Evolutionary conservation across 2,888 invertebrate genomes (phyloP).

Genomic region (Stictocephala bisonia): DNA sequence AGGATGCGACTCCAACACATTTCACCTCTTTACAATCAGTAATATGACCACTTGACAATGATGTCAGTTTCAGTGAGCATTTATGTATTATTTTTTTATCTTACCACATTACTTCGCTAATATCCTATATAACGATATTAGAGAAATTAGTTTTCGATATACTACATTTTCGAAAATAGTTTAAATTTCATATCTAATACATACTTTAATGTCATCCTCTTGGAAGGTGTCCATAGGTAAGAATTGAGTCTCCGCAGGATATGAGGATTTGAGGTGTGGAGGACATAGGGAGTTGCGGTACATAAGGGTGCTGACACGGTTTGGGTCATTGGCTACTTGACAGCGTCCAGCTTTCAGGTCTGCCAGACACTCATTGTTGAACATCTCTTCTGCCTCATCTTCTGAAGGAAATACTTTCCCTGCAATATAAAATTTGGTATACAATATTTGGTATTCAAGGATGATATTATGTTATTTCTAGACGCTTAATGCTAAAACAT

Average conservation of each 20-base stretch:
- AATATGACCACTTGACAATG: too few species aligned
- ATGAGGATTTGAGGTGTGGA: conserved; percentile 87
- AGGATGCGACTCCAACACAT: too few species aligned
- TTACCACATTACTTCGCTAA: too few species aligned
- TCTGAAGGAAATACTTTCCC: conserved; percentile 68
- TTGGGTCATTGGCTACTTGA: conserved; percentile 57
- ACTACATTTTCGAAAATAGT: conserved; percentile 32
- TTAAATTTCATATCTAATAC: background rate
- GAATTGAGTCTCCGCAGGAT: conserved; percentile 84
- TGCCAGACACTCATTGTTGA: conserved; percentile 81
- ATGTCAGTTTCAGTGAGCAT: too few species aligned
- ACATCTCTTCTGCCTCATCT: conserved; percentile 87
- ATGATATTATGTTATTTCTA: too few species aligned
- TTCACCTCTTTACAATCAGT: too few species aligned
- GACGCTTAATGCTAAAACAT: too few species aligned
- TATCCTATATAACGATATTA: background rate
- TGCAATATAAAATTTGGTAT: conserved; percentile 50
- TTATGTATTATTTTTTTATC: too few species aligned
- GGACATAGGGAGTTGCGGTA: conserved; percentile 84
- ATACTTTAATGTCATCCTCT: conserved; percentile 77
- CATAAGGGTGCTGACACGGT: conserved; percentile 68
- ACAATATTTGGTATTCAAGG: background rate
- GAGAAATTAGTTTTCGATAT: background rate
- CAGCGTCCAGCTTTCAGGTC: conserved; percentile 71
- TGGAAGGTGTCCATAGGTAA: conserved; percentile 67